A percentile compares a stretch with the other conserved stretches of the same genome.
phyloP scores from a whole-genome alignment of 2,797 vertebrate species.

The Brachyalestes nurse region DNA sequence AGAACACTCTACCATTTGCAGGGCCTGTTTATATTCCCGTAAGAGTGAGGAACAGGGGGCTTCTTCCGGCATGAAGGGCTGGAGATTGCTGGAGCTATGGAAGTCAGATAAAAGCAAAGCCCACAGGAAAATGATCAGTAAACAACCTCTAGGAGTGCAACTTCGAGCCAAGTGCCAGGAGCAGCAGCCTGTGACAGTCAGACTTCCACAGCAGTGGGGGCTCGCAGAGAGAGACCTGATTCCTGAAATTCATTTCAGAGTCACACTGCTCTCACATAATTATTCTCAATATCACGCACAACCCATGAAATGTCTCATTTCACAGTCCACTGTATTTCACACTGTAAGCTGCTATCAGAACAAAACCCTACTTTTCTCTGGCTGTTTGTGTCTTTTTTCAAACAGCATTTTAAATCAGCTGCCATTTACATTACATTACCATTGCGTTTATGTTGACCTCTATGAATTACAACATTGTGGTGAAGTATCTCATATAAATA shows the following conservation, averaged over 20 bases:
- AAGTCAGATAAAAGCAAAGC: slow-evolving; percentile 1
- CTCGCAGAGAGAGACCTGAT: not conserved
- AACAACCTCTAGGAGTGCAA: slow-evolving; percentile 52
- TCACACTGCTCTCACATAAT: not conserved
- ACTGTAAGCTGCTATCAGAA: too few species aligned
- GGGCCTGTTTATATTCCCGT: not conserved
- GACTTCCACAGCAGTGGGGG: not conserved
- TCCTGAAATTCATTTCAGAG: not conserved
- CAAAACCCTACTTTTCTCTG: too few species aligned
- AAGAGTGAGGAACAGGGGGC: not conserved
- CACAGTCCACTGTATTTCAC: too few species aligned
- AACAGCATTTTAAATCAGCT: too few species aligned
- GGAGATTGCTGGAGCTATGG: not conserved
- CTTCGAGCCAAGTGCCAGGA: slow-evolving; percentile 50
- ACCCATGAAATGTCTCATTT: not conserved
- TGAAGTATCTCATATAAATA: too few species aligned
- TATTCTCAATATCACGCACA: not conserved
- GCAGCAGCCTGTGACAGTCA: slow-evolving; percentile 37
- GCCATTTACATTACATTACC: too few species aligned
- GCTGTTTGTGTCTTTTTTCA: too few species aligned
- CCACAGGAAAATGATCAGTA: slow-evolving; percentile 59
- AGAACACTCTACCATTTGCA: not conserved
- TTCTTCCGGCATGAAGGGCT: not conserved
- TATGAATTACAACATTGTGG: too few species aligned
- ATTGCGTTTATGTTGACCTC: too few species aligned